phyloP scores from a whole-genome alignment of 1,140 invertebrate genomes.

The Ceratina calcarata region DNA sequence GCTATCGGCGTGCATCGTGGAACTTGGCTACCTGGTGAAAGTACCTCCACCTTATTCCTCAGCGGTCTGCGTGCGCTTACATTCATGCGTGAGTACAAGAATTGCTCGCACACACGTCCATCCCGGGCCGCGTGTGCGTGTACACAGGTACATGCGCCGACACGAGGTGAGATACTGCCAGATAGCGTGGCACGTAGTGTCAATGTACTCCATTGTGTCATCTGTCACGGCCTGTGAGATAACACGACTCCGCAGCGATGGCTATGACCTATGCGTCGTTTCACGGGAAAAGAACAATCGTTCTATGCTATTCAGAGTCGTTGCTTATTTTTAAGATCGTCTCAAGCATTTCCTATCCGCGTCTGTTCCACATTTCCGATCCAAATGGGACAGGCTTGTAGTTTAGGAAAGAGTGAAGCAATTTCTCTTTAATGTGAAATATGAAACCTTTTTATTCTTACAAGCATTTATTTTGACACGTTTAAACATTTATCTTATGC shows the following conservation, averaged over 20 bases:
- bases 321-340: too few species aligned
- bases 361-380: too few species aligned
- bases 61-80: constrained; percentile 39
- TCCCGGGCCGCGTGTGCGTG: not conserved
- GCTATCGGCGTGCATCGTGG: constrained; percentile 63
- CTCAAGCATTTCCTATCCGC: too few species aligned
- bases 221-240: constrained; percentile 60
- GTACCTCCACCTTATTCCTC: constrained; percentile 60
- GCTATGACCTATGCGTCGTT: constrained; percentile 29
- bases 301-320: too few species aligned
- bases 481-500: too few species aligned
- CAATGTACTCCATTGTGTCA: constrained; percentile 67
- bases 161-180: constrained; percentile 54
- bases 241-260: constrained; percentile 47
- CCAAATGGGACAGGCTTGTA: too few species aligned
- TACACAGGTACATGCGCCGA: constrained; percentile 4
- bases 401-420: too few species aligned
- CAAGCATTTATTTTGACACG: too few species aligned
- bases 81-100: constrained; percentile 27
- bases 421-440: too few species aligned
- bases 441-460: too few species aligned
- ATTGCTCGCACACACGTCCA: constrained; percentile 34
- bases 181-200: constrained; percentile 55
- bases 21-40: constrained; percentile 66
- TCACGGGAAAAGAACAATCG: not conserved